Evolutionary conservation across 2,888 invertebrate genomes (phyloP), one percentile per base, ranked within the genome.

Genomic region (Amitus sp.): DNA sequence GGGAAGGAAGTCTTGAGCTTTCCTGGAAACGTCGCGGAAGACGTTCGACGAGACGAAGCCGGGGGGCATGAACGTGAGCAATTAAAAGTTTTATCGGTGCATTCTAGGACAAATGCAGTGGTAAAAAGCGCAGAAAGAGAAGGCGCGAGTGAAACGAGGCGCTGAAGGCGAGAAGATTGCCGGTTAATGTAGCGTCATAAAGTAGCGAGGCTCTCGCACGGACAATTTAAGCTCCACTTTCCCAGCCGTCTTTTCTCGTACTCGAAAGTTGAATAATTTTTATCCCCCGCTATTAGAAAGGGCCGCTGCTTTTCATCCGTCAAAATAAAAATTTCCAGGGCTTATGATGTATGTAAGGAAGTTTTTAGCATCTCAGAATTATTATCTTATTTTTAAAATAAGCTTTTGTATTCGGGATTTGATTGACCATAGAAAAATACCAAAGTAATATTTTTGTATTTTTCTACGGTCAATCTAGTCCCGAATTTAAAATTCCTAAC

Each of bases 51-150:
- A 19, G n/a, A 10, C 39, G 37, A 27, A 37, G 20, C 37, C n/a
- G 37, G n/a, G n/a, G n/a, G n/a, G n/a, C n/a, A n/a, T 39, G 27
- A 23, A 17, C 39, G 33, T 54, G 56, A 71, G 72, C 74, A 77
- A 78, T 78, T 78, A 78, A 78, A 76, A 78, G 67, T 77, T 78
- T 78, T 72, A 76, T 77, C 73, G 75, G 73, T 70, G 68, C 66
- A 46, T 48, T 48, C 54, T 52, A 56, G 34, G 48, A 47, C 42
- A 45, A 27, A 34, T 28, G 17, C 13, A n/a, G 19, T 47, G 33
- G 45, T 45, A 54, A 50, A 60, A 47, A 47, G 48, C 33, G n/a
- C 33, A 18, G n/a, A 39, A 19, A 30, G 47, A 30, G 43, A 51
- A 23, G 59, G 56, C 60, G 51, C n/a, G n/a, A n/a, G 58, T 57